Base-by-base conservation (phyloP, 2,888 invertebrate genomes). In the Caenorhabditis uteleia region DNA sequence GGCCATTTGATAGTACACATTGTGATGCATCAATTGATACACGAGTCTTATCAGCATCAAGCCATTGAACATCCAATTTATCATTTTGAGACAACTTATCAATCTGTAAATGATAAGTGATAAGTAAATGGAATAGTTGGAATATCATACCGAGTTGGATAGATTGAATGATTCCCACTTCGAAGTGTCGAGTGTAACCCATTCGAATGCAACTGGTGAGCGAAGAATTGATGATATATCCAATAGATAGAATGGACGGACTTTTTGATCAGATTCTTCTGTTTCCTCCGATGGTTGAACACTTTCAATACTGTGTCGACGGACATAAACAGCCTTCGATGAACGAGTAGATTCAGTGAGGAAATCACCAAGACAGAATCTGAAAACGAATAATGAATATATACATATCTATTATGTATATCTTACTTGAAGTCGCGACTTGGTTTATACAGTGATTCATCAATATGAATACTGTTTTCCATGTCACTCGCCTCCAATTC, bases 361-460 rank as follows among this genome's bases (percentile, higher is more conserved):
- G 55, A 58, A 73, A 53, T 73, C 73, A 10, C 68, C 73, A 21
- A 73, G 60, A 39, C 62, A 70, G 43, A 73, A 73, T 23, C 45
- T 48, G 58, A 67, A 64, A 46, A 18, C 6, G 21, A 18, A 18
- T 18, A 10, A 5, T 14, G 10, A 18, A 18, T 25, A n/a, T 42
- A 10, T 42, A 20, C 16, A 5, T 18, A 20, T 18, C 10, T 20
- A 5, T 20, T 42, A 34, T 5, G n/a, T 5, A 34, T 14, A n/a
- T 20, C 18, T 10, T 43, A 44, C 45, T 43, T 40, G 40, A 57
- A 43, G 50, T 73, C 73, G 1, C 73, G 43, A 42, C 62, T 62
- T 23, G 73, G 73, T 46, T 70, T 73, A 42, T 70, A 72, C 38
- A 46, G 21, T 14, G 49, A 47, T 10, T 72, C 72, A 18, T 60